A percentile compares a stretch with the other conserved stretches of the same genome.
Conservation (phyloP, 2,888 invertebrate genomes). For the Theristus sp. region DNA sequence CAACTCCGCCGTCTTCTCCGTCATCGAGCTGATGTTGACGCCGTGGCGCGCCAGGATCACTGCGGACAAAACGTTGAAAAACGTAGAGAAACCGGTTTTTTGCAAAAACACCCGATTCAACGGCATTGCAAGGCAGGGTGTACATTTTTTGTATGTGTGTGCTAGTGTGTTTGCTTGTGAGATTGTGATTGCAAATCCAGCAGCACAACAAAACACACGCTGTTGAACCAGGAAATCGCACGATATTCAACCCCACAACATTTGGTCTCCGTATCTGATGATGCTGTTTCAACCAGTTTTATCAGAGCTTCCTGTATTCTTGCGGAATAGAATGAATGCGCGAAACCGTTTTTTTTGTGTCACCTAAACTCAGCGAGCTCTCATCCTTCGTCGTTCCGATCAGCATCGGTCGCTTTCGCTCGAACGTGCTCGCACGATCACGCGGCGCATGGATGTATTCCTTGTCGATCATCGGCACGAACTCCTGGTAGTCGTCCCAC, state of each 20-base stretch:
- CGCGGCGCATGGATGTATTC: not conserved
- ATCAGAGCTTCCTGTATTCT: no score
- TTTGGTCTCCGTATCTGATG: no score
- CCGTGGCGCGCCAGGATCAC: slow-evolving; percentile 23
- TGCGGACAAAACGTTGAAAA: slow-evolving; percentile 9
- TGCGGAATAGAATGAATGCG: no score
- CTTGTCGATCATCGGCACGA: slow-evolving; percentile 24
- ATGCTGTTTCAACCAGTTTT: no score
- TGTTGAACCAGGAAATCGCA: no score
- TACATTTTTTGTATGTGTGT: not conserved
- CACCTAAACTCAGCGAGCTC: slow-evolving; percentile 22
- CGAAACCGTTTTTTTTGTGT: no score
- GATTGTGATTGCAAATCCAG: no score
- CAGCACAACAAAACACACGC: no score
- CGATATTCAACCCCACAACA: no score
- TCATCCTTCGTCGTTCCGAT: slow-evolving; percentile 27
- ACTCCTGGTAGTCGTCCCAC: slow-evolving; percentile 25
- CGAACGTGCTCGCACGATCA: slow-evolving; percentile 16
- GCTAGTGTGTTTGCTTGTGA: no score
- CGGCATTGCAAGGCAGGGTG: no score
- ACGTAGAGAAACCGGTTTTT: not conserved
- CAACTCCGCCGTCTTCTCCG: slow-evolving; percentile 15
- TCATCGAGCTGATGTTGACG: slow-evolving; percentile 19
- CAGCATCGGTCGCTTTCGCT: slow-evolving; percentile 20
- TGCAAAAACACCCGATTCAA: not conserved